Conservation (phyloP, 2,797 vertebrate genomes). For the Anguilla anguilla region DNA sequence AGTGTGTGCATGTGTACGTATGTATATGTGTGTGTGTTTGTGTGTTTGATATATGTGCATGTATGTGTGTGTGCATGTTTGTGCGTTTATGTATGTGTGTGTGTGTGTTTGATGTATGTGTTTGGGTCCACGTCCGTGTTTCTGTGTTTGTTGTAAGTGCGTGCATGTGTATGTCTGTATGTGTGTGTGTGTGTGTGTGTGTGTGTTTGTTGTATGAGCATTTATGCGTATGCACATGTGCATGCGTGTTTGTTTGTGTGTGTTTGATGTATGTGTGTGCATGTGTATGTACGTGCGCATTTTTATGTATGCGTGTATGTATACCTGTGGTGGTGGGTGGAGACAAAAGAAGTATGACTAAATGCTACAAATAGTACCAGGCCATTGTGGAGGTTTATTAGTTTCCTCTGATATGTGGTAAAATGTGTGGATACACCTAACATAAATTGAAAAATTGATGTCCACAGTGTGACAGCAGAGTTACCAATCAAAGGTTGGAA, state of each 20-base stretch:
- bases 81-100: not conserved
- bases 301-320: too few species aligned
- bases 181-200: not conserved
- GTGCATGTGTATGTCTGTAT: not conserved
- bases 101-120: not conserved
- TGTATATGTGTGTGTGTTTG: not conserved
- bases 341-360: not conserved
- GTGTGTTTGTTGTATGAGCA: not conserved
- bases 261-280: not conserved
- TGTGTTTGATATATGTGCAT: not conserved
- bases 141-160: not conserved
- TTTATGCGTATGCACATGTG: not conserved
- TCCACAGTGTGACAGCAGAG: not conserved
- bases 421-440: not conserved
- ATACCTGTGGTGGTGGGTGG: too few species aligned
- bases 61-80: not conserved
- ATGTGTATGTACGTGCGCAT: not conserved
- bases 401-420: not conserved
- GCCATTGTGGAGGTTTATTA: not conserved
- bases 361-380: not conserved
- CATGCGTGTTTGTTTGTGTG: conserved; percentile 10
- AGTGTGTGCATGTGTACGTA: not conserved
- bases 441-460: not conserved
- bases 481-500: not conserved
- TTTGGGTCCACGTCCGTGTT: not conserved